Conservation (phyloP, 1,140 invertebrate genomes). For the Stegodyphus dumicola region DNA sequence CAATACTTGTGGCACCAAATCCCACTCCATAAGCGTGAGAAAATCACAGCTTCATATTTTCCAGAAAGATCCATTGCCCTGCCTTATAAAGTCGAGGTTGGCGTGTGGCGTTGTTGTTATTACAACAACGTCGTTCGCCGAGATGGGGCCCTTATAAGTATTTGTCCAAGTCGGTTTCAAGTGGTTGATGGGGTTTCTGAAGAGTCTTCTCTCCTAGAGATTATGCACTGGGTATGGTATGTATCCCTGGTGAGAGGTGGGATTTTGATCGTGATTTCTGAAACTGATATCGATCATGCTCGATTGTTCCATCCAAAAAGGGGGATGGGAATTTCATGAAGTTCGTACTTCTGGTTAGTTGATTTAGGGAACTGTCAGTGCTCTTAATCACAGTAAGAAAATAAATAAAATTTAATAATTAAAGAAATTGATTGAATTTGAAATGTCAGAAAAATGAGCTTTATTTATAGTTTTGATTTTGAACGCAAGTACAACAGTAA, state of each 20-base stretch:
- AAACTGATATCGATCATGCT: constrained; percentile 10
- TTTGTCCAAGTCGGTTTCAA: constrained; percentile 22
- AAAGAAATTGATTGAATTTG: no score
- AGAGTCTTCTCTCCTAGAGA: constrained; percentile 4
- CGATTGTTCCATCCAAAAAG: constrained; percentile 9
- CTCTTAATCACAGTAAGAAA: no score
- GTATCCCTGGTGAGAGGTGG: background rate
- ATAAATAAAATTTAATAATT: no score
- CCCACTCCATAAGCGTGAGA: background rate
- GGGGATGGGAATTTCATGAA: background rate
- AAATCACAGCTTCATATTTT: background rate
- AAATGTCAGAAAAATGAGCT: no score
- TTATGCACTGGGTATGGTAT: constrained; percentile 1
- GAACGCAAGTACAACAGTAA: no score
- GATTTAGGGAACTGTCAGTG: no score
- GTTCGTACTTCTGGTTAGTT: no score
- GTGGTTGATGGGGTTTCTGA: constrained; percentile 33
- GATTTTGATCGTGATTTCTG: constrained; percentile 14
- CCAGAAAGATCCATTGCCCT: background rate
- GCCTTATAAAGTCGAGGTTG: background rate
- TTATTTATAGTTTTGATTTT: no score
- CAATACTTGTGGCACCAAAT: background rate
- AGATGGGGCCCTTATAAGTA: background rate
- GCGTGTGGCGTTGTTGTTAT: background rate
- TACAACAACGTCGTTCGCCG: background rate